Evolutionary conservation across 1,140 invertebrate genomes (phyloP), one percentile per base, ranked within the genome.

Genomic region (Brachionus paranguensis): DNA sequence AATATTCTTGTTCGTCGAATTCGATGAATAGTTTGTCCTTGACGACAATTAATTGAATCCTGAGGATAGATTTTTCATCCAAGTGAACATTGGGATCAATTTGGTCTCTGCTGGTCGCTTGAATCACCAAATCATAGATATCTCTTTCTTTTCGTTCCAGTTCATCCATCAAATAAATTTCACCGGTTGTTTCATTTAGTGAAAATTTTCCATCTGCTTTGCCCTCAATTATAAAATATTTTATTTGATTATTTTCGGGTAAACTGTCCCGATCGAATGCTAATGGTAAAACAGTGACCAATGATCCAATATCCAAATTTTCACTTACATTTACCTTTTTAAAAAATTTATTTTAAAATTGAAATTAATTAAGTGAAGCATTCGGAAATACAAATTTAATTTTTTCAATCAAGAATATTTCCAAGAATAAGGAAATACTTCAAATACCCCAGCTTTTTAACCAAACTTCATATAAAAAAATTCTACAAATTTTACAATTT

Each of bases 11-110:
- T 64, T 68, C 53, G 17, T 81, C 78, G 29, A 81, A 81, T 64
- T 81, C 78, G 14, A 81, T 81, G 41, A 64, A 64, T n/a, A 81
- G 29, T 17, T 68, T 81, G 24, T 81, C 78, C 10, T 64, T 81
- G 10, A 81, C 78, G 37, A 81, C 33, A 43, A n/a, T 27, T 10
- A 81, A 27, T 37, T 68, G n/a, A 45, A 81, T 12, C 11, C 20
- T 60, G 41, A 81, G 17, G 6, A 47, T 4, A 14, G 78, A 81
- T 47, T 81, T 81, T 3, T 81, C 55, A 24, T 65, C 24, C 8
- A 37, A 6, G 8, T 60, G 53, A 64, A 27, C 41, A 11, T 14
- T 17, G 11, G 45, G 24, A n/a, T 41, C 41, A 10, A 60, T 37
- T 41, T 5, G 17, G 5, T 27, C 12, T 27, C 29, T 41, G n/a